A percentile compares a stretch with the other conserved stretches of the same genome.
These are phyloP conservation scores for Dryadula phaetusa DNA, from an alignment of 2,888 invertebrate species.

Conservation along the genomic window DNA sequence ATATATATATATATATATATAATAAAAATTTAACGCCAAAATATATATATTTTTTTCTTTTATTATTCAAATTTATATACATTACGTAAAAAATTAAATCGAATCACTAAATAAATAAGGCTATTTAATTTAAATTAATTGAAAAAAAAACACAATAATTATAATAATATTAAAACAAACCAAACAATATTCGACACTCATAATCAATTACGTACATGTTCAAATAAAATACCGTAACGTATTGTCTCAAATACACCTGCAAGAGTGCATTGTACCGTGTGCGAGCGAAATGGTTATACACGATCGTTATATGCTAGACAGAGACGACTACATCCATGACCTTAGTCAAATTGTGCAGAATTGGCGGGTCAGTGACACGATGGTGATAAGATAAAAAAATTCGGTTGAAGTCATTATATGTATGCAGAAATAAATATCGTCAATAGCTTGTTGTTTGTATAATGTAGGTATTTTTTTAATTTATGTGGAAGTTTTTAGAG, in stretches of 20 bases:
- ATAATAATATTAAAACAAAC: too few species aligned
- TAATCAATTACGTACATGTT: constrained; percentile 22
- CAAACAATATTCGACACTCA: constrained; percentile 1
- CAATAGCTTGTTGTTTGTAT: not conserved
- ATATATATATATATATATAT: too few species aligned
- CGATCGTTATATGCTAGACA: constrained; percentile 38
- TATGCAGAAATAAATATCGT: constrained; percentile 1
- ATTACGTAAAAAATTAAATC: too few species aligned
- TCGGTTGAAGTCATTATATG: constrained; percentile 43
- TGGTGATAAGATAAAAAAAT: constrained; percentile 59
- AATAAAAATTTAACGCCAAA: too few species aligned
- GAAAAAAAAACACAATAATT: too few species aligned
- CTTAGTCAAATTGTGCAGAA: constrained; percentile 65
- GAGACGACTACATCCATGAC: constrained; percentile 64
- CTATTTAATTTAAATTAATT: too few species aligned
- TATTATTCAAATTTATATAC: too few species aligned
- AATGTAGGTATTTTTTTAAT: not conserved
- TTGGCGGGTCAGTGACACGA: constrained; percentile 68
- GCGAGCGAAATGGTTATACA: constrained; percentile 33
- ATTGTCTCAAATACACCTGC: constrained; percentile 48
- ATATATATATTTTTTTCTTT: too few species aligned
- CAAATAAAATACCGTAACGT: constrained; percentile 29
- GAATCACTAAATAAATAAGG: too few species aligned
- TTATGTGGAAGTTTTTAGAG: not conserved
- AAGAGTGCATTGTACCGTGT: constrained; percentile 47